These are phyloP conservation scores for Mamestra brassicae DNA, from an alignment of 2,888 invertebrate species.

Conservation along the genomic window DNA sequence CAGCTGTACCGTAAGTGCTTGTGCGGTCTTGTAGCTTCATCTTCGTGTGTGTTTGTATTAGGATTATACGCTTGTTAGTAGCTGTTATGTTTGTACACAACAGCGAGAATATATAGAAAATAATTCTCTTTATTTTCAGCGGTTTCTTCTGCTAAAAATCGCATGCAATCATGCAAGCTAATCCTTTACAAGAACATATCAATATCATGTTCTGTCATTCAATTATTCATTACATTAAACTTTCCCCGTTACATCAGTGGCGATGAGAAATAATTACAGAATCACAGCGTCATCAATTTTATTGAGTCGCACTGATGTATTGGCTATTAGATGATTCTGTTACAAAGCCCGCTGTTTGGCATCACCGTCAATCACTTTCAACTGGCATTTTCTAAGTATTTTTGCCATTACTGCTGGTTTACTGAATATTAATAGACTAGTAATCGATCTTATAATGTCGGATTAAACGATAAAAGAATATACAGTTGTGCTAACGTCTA, in stretches of 20 bases:
- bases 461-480: slow-evolving; percentile 68
- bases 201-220: slow-evolving; percentile 28
- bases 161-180: slow-evolving; percentile 33
- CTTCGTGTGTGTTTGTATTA: slow-evolving; percentile 35
- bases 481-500: slow-evolving; percentile 68
- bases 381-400: slow-evolving; percentile 68
- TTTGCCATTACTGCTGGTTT: slow-evolving; percentile 67
- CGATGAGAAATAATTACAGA: slow-evolving; percentile 33
- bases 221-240: slow-evolving; percentile 36
- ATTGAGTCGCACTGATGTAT: slow-evolving; percentile 42
- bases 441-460: slow-evolving; percentile 71
- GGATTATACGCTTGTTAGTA: slow-evolving; percentile 25
- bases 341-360: slow-evolving; percentile 53
- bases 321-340: slow-evolving; percentile 41
- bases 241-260: slow-evolving; percentile 37
- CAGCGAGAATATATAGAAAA: slow-evolving; percentile 12
- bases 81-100: slow-evolving; percentile 2
- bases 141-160: slow-evolving; percentile 9
- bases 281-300: slow-evolving; percentile 38
- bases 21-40: slow-evolving; percentile 22
- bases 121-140: neutral
- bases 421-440: slow-evolving; percentile 71
- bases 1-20: slow-evolving; percentile 34
- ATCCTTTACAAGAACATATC: slow-evolving; percentile 11
- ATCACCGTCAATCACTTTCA: slow-evolving; percentile 66